Base-by-base conservation (phyloP, 2,113 vertebrate species). In the Prinia subflava region DNA sequence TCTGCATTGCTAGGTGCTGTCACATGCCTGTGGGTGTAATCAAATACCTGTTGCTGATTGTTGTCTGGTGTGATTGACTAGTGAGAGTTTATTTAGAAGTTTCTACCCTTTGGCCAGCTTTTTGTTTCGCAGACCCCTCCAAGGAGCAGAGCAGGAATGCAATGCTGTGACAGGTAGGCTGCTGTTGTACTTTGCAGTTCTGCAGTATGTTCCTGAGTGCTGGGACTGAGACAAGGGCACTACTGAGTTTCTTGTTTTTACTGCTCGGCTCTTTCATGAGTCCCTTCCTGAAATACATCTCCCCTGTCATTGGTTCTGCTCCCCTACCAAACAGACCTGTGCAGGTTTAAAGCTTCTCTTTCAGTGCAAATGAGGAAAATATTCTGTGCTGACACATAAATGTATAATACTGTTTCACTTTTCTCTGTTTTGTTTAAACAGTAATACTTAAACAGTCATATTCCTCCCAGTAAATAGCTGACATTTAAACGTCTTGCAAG, bases 11-110 rank as follows among this genome's bases (percentile, higher is more conserved):
- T 9, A 2, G 33, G 52, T 52, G 53, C 44, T 64, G 23, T 31
- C n/a, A 44, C 1, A 2, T 25, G 9, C 39, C 52, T 44, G 3
- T 13, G 21, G 1, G 0, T 39, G 31, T 12, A 23, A 68, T 69
- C 59, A 50, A 41, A 25, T 1, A 0, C 9, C 30, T 33, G 6
- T 5, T 63, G 47, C 39, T 79, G 56, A 6, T 35, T 10, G 42
- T 12, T 41, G 5, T 25, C 41, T n/a, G 31, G 39, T 49, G 35
- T 7, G 44, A 65, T 20, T 68, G 64, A n/a, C 11, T 12, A 1
- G 0, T 3, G 30, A n/a, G 23, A 22, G 25, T 50, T 57, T 30
- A 12, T 30, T 25, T 2, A 8, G 11, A 28, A 46, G 5, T 21
- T 68, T 6, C 11, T 27, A 19, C 1, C 0, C 2, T n/a, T 77